phyloP scores from a whole-genome alignment of 2,113 vertebrate species.

The Osmerus eperlanus region DNA sequence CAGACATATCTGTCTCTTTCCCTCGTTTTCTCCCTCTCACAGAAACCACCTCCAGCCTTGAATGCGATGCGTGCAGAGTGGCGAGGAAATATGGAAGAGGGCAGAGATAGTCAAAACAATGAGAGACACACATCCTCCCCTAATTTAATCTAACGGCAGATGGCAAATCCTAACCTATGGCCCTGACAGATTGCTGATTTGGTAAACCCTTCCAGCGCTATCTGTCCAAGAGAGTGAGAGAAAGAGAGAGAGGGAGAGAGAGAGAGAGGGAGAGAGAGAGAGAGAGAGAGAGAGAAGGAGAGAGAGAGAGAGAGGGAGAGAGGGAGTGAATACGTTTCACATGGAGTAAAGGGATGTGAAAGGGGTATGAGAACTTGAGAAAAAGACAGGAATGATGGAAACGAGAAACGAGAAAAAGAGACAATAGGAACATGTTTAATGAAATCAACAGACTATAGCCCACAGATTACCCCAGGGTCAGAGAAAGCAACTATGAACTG shows the following conservation, averaged over 20 bases:
- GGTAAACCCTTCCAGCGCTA: constrained; percentile 64
- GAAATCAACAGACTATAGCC: too few relatives aligned
- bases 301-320: constrained; percentile 20
- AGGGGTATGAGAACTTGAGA: constrained; percentile 2
- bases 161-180: constrained; percentile 71
- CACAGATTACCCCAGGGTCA: too few relatives aligned
- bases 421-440: too few relatives aligned
- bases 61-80: constrained; percentile 18
- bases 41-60: constrained; percentile 29
- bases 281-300: constrained; percentile 11
- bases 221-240: constrained; percentile 30
- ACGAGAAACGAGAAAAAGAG: neutral
- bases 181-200: constrained; percentile 74
- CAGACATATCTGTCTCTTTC: constrained; percentile 39
- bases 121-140: constrained; percentile 51
- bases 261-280: constrained; percentile 21
- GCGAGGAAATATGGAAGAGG: constrained; percentile 41
- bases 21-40: constrained; percentile 11
- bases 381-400: neutral
- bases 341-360: neutral
- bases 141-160: constrained; percentile 71
- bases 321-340: neutral
- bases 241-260: neutral
- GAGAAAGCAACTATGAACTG: constrained; percentile 13
- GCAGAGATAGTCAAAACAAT: constrained; percentile 65